Percentiles rank a stretch among this genome's conserved stretches.
Evolutionary conservation across 2,888 invertebrate genomes (phyloP).

Genomic region (Xanthia icteritia): DNA sequence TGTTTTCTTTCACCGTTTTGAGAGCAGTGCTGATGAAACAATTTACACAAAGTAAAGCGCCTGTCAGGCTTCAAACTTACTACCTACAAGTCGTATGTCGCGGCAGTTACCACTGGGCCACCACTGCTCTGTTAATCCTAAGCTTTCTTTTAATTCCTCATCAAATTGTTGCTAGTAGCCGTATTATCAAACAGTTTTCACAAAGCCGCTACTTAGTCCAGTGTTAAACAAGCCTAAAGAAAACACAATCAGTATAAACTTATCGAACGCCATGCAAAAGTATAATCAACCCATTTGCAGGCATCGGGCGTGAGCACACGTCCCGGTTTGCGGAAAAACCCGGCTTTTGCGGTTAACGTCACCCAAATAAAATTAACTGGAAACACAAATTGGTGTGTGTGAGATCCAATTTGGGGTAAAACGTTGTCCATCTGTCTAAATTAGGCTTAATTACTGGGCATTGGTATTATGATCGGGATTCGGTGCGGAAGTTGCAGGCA

Average conservation of each 20-base stretch:
- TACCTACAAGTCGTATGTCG: too few species aligned
- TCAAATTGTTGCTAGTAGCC: not conserved
- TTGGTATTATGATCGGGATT: conserved; percentile 59
- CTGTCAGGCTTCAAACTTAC: too few species aligned
- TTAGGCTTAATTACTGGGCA: conserved; percentile 63
- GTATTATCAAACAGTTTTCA: not conserved
- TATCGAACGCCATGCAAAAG: conserved; percentile 49
- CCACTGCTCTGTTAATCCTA: too few species aligned
- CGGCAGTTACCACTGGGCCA: too few species aligned
- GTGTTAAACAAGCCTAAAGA: conserved; percentile 43
- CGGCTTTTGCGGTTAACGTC: conserved; percentile 49
- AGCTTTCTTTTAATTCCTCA: too few species aligned
- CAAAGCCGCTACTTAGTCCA: not conserved
- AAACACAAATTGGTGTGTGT: conserved; percentile 64
- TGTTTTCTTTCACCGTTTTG: too few species aligned
- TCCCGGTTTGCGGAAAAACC: conserved; percentile 53
- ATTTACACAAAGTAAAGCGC: too few species aligned
- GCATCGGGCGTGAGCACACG: conserved; percentile 52
- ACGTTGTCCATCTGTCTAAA: conserved; percentile 66
- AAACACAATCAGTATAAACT: conserved; percentile 61
- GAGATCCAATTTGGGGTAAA: conserved; percentile 63
- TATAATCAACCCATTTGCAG: conserved; percentile 64
- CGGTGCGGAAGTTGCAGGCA: conserved; percentile 48
- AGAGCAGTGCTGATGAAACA: too few species aligned
- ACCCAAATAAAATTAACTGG: conserved; percentile 67